Conservation (phyloP, 2,113 vertebrate genomes). For the Scomber japonicus region DNA sequence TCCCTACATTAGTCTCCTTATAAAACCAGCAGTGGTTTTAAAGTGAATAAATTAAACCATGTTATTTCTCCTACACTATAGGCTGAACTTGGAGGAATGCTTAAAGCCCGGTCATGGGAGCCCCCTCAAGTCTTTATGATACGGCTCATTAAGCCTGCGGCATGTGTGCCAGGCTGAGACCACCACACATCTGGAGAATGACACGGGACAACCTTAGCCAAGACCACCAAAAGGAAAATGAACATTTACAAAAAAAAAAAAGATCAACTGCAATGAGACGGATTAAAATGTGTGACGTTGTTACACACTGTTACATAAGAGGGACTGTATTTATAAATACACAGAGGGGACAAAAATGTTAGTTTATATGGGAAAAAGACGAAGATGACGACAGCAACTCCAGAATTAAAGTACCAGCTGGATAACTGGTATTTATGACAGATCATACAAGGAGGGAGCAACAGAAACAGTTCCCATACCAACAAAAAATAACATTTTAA, state of each 20-base stretch:
- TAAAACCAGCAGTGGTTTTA: constrained; percentile 55
- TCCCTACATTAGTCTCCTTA: constrained; percentile 44
- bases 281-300: constrained; percentile 1
- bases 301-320: constrained; percentile 20
- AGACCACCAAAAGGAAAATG: constrained; percentile 29
- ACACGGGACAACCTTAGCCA: constrained; percentile 49
- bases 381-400: constrained; percentile 36
- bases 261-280: constrained; percentile 11
- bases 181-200: constrained; percentile 77
- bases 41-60: constrained; percentile 38
- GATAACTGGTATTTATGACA: constrained; percentile 65
- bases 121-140: constrained; percentile 58
- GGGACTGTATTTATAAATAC: constrained; percentile 17
- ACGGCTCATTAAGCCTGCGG: constrained; percentile 75
- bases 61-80: constrained; percentile 46
- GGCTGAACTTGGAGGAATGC: constrained; percentile 57
- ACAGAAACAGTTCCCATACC: constrained; percentile 29
- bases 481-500: constrained; percentile 62
- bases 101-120: constrained; percentile 60
- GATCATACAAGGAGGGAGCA: constrained; percentile 43
- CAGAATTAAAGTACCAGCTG: constrained; percentile 58
- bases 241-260: constrained; percentile 14
- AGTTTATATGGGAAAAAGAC: constrained; percentile 37
- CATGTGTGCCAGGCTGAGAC: constrained; percentile 70
- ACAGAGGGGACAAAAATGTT: background rate